These are phyloP conservation scores for Diphyllodes magnificus DNA, from an alignment of 2,113 vertebrate genomes.

Conservation along the genomic window DNA sequence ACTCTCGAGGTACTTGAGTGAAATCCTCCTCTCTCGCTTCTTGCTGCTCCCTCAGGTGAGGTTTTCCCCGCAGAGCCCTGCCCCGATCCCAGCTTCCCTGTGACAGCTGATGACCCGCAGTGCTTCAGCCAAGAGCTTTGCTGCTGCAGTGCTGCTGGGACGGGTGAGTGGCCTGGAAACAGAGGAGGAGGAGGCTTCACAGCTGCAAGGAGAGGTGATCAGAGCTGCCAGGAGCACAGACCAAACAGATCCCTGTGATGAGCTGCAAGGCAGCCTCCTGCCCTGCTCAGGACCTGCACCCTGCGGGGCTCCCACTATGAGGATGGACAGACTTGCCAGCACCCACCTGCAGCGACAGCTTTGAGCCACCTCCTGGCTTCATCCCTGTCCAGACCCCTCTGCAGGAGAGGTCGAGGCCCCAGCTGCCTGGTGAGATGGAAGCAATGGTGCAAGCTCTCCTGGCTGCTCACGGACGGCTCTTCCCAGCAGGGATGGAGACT, in stretches of 20 bases:
- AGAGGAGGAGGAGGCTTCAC: neutral
- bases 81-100: neutral
- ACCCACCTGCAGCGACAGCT: neutral
- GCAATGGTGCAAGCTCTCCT: neutral
- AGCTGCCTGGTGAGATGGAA: neutral
- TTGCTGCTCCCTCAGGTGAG: conserved; percentile 39
- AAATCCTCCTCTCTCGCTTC: conserved; percentile 56
- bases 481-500: neutral
- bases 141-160: neutral
- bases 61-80: neutral
- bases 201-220: neutral
- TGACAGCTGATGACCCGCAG: neutral
- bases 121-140: neutral
- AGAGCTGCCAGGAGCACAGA: neutral
- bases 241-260: neutral
- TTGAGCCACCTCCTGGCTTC: neutral
- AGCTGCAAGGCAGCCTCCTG: neutral
- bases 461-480: neutral
- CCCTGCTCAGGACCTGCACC: neutral
- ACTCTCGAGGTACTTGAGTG: conserved; percentile 66
- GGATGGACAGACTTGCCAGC: neutral
- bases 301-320: accelerated
- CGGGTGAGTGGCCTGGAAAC: neutral
- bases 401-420: neutral
- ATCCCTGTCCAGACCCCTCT: neutral